These are phyloP conservation scores for Clarias laeviceps DNA, from an alignment of 2,797 vertebrate genomes.

Conservation along the genomic window DNA sequence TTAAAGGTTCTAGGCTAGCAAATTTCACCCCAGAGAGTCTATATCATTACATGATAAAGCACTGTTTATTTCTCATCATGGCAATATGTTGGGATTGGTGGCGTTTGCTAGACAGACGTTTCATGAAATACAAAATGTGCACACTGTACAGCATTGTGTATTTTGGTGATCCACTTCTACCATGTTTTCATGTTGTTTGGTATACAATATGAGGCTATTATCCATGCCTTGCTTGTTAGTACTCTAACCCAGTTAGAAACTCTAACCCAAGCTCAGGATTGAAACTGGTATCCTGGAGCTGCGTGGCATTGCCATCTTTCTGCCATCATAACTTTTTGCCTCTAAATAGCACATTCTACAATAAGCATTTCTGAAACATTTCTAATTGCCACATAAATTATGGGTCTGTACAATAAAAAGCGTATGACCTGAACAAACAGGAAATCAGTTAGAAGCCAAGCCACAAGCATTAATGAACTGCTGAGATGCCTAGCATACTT, in stretches of 20 bases:
- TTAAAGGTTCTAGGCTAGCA: too few relatives aligned
- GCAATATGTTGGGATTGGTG: too few relatives aligned
- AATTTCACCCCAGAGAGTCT: too few relatives aligned
- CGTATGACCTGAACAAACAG: conserved; percentile 20
- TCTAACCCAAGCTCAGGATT: background rate
- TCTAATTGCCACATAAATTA: background rate
- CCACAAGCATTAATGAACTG: conserved; percentile 1
- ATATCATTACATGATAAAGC: too few relatives aligned
- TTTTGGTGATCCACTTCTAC: too few relatives aligned
- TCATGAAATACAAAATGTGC: too few relatives aligned
- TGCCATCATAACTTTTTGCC: background rate
- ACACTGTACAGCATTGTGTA: too few relatives aligned
- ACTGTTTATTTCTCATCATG: too few relatives aligned
- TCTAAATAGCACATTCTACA: background rate
- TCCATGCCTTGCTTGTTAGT: too few relatives aligned
- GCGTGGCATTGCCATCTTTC: background rate
- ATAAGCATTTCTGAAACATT: background rate
- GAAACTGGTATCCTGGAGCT: background rate
- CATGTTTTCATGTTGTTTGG: too few relatives aligned
- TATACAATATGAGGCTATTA: too few relatives aligned
- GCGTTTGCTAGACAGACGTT: too few relatives aligned
- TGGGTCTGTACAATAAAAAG: background rate
- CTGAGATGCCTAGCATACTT: conserved; percentile 12
- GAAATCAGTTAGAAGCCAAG: background rate
- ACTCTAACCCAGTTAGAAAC: background rate